These are phyloP conservation scores for Lagopus muta DNA, from an alignment of 2,113 vertebrate species.

Conservation along the genomic window DNA sequence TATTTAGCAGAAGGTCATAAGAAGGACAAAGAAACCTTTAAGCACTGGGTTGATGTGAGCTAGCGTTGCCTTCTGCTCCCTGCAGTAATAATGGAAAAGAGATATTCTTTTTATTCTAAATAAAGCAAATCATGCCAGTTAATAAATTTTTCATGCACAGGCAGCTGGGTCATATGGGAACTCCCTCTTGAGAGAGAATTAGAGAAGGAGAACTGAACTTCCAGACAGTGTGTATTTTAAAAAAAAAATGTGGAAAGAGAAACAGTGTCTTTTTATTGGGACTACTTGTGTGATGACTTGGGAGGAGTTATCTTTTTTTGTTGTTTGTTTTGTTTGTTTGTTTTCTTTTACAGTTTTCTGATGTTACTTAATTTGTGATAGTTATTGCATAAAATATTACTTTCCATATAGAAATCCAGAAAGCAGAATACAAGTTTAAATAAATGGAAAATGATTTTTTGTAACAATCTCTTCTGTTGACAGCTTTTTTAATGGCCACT, in stretches of 20 bases:
- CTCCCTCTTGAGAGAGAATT: conserved; percentile 19
- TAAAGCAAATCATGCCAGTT: conserved; percentile 45
- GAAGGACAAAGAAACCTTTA: conserved; percentile 41
- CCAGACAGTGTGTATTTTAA: background rate
- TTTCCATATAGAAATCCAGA: background rate
- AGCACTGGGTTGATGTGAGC: conserved; percentile 7
- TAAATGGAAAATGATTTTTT: background rate
- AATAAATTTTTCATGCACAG: conserved; percentile 53
- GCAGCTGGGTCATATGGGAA: conserved; percentile 41
- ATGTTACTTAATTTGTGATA: background rate
- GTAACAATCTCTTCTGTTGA: background rate
- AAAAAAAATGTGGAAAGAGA: background rate
- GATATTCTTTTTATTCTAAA: conserved; percentile 57
- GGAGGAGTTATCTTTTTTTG: background rate
- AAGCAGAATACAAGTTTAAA: background rate
- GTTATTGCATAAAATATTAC: background rate
- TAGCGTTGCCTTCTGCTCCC: conserved; percentile 27
- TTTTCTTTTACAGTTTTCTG: background rate
- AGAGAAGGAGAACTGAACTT: background rate
- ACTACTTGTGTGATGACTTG: background rate
- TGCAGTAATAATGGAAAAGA: conserved; percentile 47
- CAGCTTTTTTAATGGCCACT: background rate
- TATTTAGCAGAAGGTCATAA: conserved; percentile 27
- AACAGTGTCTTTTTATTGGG: background rate
- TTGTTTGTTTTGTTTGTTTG: background rate